Evolutionary conservation across 1,140 invertebrate genomes (phyloP).

Genomic region (Drosophila gunungcola): DNA sequence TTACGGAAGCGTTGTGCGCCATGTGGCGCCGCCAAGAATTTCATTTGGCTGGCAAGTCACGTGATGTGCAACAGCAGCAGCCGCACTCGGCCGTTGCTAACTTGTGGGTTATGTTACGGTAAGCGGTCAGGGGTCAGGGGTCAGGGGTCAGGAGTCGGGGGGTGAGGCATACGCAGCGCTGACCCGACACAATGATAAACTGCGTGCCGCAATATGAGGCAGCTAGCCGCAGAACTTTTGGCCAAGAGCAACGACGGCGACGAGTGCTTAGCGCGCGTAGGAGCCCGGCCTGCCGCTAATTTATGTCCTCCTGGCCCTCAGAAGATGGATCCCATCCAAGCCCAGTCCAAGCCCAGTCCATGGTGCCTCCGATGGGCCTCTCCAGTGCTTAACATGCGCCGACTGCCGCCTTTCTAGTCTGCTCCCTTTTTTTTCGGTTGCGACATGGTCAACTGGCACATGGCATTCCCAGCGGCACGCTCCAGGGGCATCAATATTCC

Average conservation of each 20-base stretch:
- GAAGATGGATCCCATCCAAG: constrained; percentile 30
- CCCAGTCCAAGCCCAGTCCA: too few species aligned
- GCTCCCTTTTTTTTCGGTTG: constrained; percentile 3
- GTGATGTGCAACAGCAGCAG: constrained; percentile 68
- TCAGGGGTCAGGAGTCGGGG: not conserved
- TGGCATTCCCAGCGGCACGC: constrained; percentile 71
- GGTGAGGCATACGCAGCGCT: constrained; percentile 15
- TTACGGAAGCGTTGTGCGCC: constrained; percentile 60
- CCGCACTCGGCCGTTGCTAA: constrained; percentile 3
- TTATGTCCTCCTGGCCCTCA: constrained; percentile 46
- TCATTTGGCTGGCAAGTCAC: constrained; percentile 70
- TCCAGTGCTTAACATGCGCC: constrained; percentile 55
- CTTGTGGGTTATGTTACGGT: constrained; percentile 13
- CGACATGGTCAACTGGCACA: constrained; percentile 54
- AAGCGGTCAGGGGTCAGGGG: not conserved
- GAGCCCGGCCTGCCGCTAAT: constrained; percentile 56
- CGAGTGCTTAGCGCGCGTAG: constrained; percentile 33
- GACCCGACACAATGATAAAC: constrained; percentile 68
- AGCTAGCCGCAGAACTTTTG: constrained; percentile 58
- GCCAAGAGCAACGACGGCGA: constrained; percentile 15
- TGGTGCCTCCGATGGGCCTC: not conserved
- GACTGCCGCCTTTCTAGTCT: constrained; percentile 19
- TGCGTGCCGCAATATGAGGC: constrained; percentile 60
- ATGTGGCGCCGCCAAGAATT: constrained; percentile 58
- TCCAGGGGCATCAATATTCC: constrained; percentile 70